These are phyloP conservation scores for Dynastes maya DNA, from an alignment of 2,888 invertebrate species.

Conservation along the genomic window DNA sequence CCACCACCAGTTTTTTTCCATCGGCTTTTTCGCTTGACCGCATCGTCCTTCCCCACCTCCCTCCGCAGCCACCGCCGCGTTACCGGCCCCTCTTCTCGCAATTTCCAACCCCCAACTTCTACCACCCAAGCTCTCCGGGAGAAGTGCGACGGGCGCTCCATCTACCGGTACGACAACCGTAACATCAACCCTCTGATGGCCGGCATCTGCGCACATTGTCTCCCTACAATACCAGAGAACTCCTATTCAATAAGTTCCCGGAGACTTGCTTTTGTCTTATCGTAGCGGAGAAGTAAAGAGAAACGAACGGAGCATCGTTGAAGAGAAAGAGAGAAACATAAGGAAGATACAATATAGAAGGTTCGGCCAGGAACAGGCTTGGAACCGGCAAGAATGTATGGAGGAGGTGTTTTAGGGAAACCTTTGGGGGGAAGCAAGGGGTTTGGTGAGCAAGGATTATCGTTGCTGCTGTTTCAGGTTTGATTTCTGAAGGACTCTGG, in stretches of 20 bases:
- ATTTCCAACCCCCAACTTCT: background rate
- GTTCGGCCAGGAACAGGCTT: background rate
- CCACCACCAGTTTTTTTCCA: no score
- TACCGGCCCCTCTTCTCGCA: background rate
- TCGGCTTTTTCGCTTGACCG: constrained; percentile 31
- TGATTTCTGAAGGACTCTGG: no score
- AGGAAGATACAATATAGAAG: background rate
- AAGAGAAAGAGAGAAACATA: background rate
- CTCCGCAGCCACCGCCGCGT: background rate
- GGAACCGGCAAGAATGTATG: constrained; percentile 50
- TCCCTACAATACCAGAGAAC: constrained; percentile 58
- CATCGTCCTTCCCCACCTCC: background rate
- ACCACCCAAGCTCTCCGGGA: background rate
- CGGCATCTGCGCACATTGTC: constrained; percentile 52
- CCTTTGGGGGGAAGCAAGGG: background rate
- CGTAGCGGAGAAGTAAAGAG: constrained; percentile 56
- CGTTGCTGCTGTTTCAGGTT: no score
- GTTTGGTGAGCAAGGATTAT: background rate
- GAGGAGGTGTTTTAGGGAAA: constrained; percentile 51
- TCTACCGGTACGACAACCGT: constrained; percentile 27
- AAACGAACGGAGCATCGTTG: constrained; percentile 4
- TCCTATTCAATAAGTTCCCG: constrained; percentile 64
- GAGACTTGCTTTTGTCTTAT: constrained; percentile 63
- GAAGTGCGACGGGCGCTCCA: constrained; percentile 6
- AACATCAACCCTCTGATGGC: constrained; percentile 22